Evolutionary conservation across 2,113 vertebrate species (phyloP), one percentile per base, ranked within the genome.

Genomic region (Callorhinus ursinus): DNA sequence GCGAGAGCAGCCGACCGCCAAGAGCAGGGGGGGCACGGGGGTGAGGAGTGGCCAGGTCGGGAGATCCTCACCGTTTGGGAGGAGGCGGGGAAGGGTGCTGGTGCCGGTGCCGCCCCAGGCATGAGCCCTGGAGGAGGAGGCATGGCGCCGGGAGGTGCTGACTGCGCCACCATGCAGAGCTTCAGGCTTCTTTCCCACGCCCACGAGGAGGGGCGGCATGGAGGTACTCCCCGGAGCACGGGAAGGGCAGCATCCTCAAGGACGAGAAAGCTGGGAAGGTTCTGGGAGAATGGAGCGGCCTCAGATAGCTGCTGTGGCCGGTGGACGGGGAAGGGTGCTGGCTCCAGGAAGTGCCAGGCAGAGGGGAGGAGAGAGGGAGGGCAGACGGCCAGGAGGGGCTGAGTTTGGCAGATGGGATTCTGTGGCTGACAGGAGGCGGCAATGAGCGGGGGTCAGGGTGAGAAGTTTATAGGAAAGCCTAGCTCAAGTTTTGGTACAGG

Each of bases 241-340:
- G 74, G 14, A 49, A 1, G 77, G 46, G 15, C 16, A 15, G 74
- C 10, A 8, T 22, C 21, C 3, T 39, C 21, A 22, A 14, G 71
- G 36, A 24, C 39, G 5, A 74, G 74, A 31, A 49, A 15, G 12
- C 74, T 49, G 74, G 42, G 72, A 2, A 1, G 31, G 74, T 8
- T 31, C 26, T 0, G 74, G 74, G 10, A 4, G 71, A 26, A 26
- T 0, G 39, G 12, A 7, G 71, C 3, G 2, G 3, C 21, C 13
- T 14, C 22, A 42, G 71, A 14, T 5, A 22, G 4, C 63, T 2
- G 6, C 31, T 7, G 63, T 14, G 33, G 63, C 14, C 13, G 5
- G 28, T 15, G 22, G 71, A 26, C 22, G 1, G 39, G 39, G 71
- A 13, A 46, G n/a, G 67, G 1, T 1, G 33, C 65, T n/a, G 13